Evolutionary conservation across 2,113 vertebrate species (phyloP).

Genomic region (Brachyhypopomus occidentalis): DNA sequence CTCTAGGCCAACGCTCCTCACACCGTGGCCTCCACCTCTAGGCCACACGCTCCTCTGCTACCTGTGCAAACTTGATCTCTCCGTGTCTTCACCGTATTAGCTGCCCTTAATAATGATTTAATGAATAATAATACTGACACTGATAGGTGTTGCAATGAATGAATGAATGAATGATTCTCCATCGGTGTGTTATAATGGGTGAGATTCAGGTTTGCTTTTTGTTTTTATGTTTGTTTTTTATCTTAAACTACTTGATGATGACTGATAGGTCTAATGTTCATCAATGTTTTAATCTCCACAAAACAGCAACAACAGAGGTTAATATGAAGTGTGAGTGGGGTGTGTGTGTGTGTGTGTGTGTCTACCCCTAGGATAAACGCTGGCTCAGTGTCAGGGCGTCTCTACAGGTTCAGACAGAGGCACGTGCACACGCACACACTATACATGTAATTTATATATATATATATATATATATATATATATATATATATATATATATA

Average conservation of each 20-base stretch:
- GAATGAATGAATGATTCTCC: not conserved
- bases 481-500: not conserved
- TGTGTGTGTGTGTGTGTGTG: conserved; percentile 23
- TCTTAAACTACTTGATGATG: no score
- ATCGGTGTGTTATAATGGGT: no score
- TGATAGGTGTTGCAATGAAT: conserved; percentile 14
- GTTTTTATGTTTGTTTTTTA: no score
- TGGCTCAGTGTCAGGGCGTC: conserved; percentile 10
- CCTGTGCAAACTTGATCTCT: not conserved
- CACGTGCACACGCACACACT: no score
- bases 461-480: not conserved
- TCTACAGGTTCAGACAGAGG: conserved; percentile 40
- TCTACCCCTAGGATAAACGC: not conserved
- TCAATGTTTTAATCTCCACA: no score
- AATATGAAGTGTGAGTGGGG: not conserved
- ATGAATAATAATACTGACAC: not conserved
- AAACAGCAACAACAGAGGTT: not conserved
- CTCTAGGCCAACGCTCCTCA: not conserved
- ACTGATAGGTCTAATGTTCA: no score
- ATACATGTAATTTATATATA: no score
- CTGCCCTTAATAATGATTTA: conserved; percentile 2
- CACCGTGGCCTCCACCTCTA: no score
- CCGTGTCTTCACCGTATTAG: not conserved
- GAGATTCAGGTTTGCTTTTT: no score
- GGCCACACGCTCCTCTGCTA: not conserved